A percentile compares a stretch with the other conserved stretches of the same genome.
Conservation (phyloP, 92 coral and sea anemone species). For the Bergia puertoricense region DNA sequence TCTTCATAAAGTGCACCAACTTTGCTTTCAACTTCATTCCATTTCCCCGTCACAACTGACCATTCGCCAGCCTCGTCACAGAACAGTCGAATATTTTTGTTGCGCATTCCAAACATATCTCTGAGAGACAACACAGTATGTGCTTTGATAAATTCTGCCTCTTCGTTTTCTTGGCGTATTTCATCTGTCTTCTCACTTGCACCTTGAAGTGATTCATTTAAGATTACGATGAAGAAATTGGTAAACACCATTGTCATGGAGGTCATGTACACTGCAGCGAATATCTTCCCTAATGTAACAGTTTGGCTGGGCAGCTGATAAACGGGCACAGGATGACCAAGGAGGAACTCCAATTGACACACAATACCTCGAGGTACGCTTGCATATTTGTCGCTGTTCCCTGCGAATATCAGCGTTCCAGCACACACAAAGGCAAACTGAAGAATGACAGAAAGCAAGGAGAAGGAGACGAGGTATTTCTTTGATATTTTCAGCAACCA, state of each 20-base stretch:
- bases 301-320: constrained; percentile 19
- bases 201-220: constrained; percentile 49
- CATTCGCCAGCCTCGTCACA: too few relatives aligned
- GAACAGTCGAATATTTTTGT: not conserved
- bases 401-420: constrained; percentile 42
- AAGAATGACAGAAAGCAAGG: constrained; percentile 13
- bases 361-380: constrained; percentile 31
- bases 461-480: constrained; percentile 43
- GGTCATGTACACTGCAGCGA: constrained; percentile 5
- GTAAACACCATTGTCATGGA: constrained; percentile 39
- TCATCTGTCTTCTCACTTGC: constrained; percentile 30
- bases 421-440: constrained; percentile 40
- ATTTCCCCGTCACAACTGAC: too few relatives aligned
- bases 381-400: not conserved
- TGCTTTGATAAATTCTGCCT: constrained; percentile 38
- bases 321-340: constrained; percentile 42
- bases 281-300: not conserved
- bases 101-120: not conserved
- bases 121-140: not conserved
- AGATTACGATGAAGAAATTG: constrained; percentile 41
- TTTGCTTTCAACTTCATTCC: too few relatives aligned
- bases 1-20: too few relatives aligned
- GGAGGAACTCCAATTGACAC: constrained; percentile 36
- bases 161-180: constrained; percentile 41
- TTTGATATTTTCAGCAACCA: constrained; percentile 35